Conservation (phyloP, 2,797 vertebrate species). For the Buceros bicornis region DNA sequence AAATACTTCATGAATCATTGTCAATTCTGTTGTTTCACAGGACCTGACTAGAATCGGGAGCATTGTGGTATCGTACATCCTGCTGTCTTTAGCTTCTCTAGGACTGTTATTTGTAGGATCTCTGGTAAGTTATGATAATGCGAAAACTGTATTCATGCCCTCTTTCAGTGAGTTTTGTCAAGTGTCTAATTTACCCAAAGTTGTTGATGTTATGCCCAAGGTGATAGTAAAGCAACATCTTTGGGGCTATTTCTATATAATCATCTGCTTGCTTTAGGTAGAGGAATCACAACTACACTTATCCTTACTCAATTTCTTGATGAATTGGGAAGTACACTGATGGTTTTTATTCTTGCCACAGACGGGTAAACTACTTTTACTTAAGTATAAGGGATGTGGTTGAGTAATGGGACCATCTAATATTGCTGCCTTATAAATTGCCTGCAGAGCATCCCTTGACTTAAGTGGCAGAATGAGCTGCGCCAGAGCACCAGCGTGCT, state of each 20-base stretch:
- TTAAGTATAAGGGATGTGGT: not conserved
- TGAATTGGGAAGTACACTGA: not conserved
- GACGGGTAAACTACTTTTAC: not conserved
- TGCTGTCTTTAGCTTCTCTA: slow-evolving; percentile 83
- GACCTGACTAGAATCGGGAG: slow-evolving; percentile 76
- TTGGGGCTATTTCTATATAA: not conserved
- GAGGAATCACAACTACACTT: not conserved
- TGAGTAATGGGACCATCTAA: not conserved
- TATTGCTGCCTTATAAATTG: not conserved
- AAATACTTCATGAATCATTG: not conserved
- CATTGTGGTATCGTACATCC: slow-evolving; percentile 78
- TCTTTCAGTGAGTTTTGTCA: not conserved
- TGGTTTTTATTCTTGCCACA: not conserved
- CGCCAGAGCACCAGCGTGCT: not conserved
- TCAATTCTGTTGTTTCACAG: slow-evolving; percentile 68
- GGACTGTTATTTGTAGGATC: slow-evolving; percentile 81
- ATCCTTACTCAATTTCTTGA: not conserved
- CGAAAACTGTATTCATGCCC: not conserved
- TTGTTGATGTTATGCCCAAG: not conserved
- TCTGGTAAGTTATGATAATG: slow-evolving; percentile 80
- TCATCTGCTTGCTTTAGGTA: not conserved
- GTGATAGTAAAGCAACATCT: not conserved
- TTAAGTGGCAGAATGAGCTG: not conserved
- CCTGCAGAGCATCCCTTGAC: not conserved
- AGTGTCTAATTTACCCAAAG: not conserved